Evolutionary conservation across 2,888 invertebrate species (phyloP), one percentile per base, ranked within the genome.

Genomic region (Eurois occulta): DNA sequence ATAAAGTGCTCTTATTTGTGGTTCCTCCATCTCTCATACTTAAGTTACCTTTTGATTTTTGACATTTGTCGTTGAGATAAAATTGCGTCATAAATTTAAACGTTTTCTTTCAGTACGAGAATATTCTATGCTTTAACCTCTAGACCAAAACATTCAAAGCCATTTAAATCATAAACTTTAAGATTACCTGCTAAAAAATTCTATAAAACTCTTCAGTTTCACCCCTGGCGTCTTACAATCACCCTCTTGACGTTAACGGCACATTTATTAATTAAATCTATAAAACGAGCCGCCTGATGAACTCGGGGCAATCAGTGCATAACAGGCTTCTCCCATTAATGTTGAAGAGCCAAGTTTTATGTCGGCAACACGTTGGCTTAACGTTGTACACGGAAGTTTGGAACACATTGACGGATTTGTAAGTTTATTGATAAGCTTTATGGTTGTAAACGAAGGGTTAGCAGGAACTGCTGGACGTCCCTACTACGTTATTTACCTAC

Each of bases 191-290:
- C n/a, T n/a, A 43, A 80, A 70, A 73, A 75, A 71, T 73, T 64
- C 24, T 38, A 55, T 13, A 16, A 43, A 80, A 60, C 76, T 77
- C 55, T 81, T 72, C 52, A 72, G 38, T 60, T 24, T 46, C 46
- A 7, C 46, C 62, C 55, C 70, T 41, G 46, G 60, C 35, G 21
- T 60, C 52, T 60, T 64, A 76, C 66, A 68, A 70, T 68, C 74
- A 77, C 52, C 75, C 60, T 62, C 72, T 48, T 62, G 75, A 73
- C 62, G 75, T 76, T 72, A 78, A 83, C 65, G 65, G 83, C 41
- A 75, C 78, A 77, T 83, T 83, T 76, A 78, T 81, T 86, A 84
- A 86, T 86, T 86, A 84, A 77, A 78, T 77, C 70, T 69, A 86
- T 78, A 70, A 84, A 77, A 76, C 71, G 58, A 62, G 60, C 60